Percentiles rank a stretch among this genome's conserved stretches.
Evolutionary conservation across 2,113 vertebrate species (phyloP).

Genomic region (Uria aalge): DNA sequence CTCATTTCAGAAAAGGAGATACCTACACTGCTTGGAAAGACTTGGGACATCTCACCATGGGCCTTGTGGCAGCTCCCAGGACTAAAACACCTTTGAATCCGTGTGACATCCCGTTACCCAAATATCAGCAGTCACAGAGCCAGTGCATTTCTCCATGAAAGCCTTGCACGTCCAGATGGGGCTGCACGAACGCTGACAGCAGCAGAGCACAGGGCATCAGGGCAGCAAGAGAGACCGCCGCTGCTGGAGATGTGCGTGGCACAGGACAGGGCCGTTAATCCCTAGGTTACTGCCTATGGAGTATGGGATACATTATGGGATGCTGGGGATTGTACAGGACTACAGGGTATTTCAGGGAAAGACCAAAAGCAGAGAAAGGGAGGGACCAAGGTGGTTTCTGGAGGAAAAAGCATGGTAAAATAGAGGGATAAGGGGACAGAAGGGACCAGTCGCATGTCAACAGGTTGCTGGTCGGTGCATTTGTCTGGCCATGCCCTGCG

Average conservation of each 20-base stretch:
- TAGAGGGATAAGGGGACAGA: neutral
- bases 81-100: neutral
- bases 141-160: accelerated
- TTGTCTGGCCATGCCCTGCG: accelerated
- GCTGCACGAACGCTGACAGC: accelerated
- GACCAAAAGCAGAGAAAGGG: neutral
- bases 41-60: neutral
- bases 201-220: neutral
- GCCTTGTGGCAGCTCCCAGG: neutral
- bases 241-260: neutral
- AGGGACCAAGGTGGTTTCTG: neutral
- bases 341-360: neutral
- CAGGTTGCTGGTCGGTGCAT: neutral
- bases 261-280: neutral
- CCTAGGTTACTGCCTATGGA: neutral
- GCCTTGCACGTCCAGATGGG: neutral
- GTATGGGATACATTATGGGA: accelerated
- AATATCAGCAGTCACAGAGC: neutral
- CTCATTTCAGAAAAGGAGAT: neutral
- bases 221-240: neutral
- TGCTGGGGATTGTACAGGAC: neutral
- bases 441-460: accelerated
- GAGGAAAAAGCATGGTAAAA: neutral
- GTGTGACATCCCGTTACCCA: neutral
- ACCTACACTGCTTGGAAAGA: neutral